Base-by-base conservation (phyloP, 2,888 invertebrate genomes). In the Hoplodrina ambigua region DNA sequence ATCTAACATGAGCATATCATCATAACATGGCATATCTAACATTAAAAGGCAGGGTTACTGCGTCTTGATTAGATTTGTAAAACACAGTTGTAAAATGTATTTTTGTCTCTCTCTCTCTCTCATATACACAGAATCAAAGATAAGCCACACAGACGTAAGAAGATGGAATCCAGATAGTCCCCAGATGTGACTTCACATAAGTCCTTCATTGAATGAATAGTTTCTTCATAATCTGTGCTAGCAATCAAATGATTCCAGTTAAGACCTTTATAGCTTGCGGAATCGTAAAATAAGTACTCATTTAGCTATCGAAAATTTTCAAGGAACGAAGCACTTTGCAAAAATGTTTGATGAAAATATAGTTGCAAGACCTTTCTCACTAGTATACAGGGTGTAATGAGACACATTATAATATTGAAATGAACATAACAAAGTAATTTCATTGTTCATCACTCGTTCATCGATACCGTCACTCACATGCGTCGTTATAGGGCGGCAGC, bases 351-450 rank as follows among this genome's bases (percentile, higher is more conserved):
- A n/a, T n/a, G n/a, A n/a, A n/a, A n/a, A n/a, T n/a, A n/a, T n/a
- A n/a, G n/a, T n/a, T n/a, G n/a, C n/a, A n/a, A n/a, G n/a, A n/a
- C n/a, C n/a, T n/a, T n/a, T n/a, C n/a, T n/a, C n/a, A n/a, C n/a
- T n/a, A n/a, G n/a, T n/a, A n/a, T n/a, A n/a, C n/a, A n/a, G n/a
- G n/a, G n/a, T n/a, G n/a, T n/a, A n/a, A n/a, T n/a, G n/a, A n/a
- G n/a, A n/a, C n/a, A n/a, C n/a, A n/a, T n/a, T n/a, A n/a, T n/a
- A n/a, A n/a, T n/a, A 65, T 67, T 49, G 53, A 63, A 78, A 75
- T 75, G 70, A 80, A 67, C 76, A 75, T 78, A 70, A 67, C 54
- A 75, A 68, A 72, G 59, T 63, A 52, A 63, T 62, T 54, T 57
- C 56, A 25, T 0, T 70, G 55, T 63, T 60, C 56, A 63, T 64